Evolutionary conservation across 2,888 invertebrate genomes (phyloP).

Genomic region (Cryptus armator): DNA sequence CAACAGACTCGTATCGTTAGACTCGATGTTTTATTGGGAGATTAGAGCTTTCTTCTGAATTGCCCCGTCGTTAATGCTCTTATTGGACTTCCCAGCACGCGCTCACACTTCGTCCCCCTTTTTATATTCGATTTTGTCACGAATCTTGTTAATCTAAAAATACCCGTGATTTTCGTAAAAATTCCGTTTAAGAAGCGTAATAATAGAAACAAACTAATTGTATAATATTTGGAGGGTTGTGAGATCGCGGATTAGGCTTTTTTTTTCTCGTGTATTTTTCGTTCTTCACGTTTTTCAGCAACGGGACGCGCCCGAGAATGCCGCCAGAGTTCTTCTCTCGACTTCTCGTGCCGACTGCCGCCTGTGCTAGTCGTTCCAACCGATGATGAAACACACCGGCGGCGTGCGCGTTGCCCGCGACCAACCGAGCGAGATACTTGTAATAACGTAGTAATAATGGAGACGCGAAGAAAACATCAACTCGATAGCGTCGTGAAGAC

Average conservation of each 20-base stretch:
- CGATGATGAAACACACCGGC: background rate
- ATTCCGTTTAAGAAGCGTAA: background rate
- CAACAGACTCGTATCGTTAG: constrained; percentile 2
- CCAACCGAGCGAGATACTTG: background rate
- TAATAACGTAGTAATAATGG: background rate
- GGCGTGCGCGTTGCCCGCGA: background rate
- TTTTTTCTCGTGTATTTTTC: background rate
- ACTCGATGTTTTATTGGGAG: constrained; percentile 43
- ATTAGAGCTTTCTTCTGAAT: constrained; percentile 46
- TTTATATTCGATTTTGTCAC: constrained; percentile 29
- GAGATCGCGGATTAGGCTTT: background rate
- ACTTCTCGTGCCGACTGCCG: background rate
- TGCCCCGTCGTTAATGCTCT: constrained; percentile 37
- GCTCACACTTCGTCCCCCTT: constrained; percentile 4
- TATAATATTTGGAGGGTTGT: background rate
- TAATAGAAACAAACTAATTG: no score
- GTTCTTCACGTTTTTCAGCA: background rate
- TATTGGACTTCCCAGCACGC: constrained; percentile 39
- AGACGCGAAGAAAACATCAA: constrained; percentile 10
- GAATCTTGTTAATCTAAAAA: constrained; percentile 1
- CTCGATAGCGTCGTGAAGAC: constrained; percentile 12
- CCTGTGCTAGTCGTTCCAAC: background rate
- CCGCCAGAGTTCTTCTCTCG: background rate
- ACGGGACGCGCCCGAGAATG: background rate
- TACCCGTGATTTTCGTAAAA: background rate